Conservation (phyloP, 35 echinoderm and acorn worm species). For the Lytechinus variegatus region DNA sequence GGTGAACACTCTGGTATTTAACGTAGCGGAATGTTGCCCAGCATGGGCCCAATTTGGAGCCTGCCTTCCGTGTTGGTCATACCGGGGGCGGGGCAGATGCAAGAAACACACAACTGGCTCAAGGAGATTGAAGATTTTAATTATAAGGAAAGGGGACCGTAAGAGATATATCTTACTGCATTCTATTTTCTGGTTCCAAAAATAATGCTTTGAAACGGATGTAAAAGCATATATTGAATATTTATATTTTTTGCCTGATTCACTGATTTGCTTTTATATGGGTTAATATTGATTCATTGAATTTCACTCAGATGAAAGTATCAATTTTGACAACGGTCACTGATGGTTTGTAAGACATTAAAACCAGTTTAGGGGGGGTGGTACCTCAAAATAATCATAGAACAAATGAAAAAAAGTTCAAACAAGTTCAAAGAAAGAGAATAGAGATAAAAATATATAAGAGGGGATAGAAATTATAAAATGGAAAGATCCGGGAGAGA, state of each 20-base stretch:
- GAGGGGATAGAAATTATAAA: background rate
- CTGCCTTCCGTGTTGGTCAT: background rate
- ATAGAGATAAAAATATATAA: background rate
- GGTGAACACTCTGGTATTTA: background rate
- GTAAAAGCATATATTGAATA: too few species aligned
- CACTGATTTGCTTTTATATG: too few species aligned
- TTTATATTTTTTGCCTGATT: too few species aligned
- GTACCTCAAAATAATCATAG: background rate
- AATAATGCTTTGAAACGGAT: background rate
- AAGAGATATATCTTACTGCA: background rate
- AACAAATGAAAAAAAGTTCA: background rate
- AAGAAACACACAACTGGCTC: background rate
- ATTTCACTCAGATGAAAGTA: too few species aligned
- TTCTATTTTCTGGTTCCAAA: background rate
- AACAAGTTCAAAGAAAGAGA: background rate
- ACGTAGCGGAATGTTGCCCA: slow-evolving; percentile 32
- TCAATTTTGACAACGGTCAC: too few species aligned
- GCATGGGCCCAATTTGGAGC: slow-evolving; percentile 37
- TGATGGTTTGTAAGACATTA: background rate
- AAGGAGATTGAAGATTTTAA: background rate
- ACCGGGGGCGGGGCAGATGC: background rate
- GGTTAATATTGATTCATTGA: too few species aligned
- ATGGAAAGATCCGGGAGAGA: background rate
- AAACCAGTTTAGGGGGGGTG: background rate
- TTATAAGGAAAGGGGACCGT: background rate